Evolutionary conservation across 2,888 invertebrate genomes (phyloP).

Genomic region (Adelphocoris suturalis): DNA sequence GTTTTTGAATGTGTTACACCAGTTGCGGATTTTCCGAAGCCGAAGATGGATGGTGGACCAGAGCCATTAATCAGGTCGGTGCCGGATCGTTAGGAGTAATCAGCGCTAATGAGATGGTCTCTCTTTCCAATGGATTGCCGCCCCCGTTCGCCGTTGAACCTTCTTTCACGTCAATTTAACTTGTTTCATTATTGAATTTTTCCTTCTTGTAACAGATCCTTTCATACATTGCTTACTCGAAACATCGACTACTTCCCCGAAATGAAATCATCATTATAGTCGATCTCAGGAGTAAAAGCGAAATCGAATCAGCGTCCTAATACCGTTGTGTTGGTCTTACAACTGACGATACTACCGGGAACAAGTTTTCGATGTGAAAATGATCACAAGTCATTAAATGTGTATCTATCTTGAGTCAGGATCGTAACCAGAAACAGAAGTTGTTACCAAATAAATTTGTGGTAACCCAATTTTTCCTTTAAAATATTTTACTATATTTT

Average conservation of each 20-base stretch:
- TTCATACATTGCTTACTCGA: not conserved
- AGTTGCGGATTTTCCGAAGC: slow-evolving; percentile 24
- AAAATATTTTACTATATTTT: too few relatives aligned
- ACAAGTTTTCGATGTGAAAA: too few relatives aligned
- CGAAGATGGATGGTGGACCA: slow-evolving; percentile 30
- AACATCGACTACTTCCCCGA: not conserved
- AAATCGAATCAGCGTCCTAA: too few relatives aligned
- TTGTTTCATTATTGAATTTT: slow-evolving; percentile 18
- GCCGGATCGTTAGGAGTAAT: slow-evolving; percentile 32
- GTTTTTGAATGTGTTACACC: slow-evolving; percentile 27
- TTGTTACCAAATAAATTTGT: too few relatives aligned
- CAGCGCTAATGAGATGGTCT: slow-evolving; percentile 36
- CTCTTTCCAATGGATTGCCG: slow-evolving; percentile 25
- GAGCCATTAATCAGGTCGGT: slow-evolving; percentile 34
- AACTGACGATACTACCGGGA: too few relatives aligned
- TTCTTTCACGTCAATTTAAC: slow-evolving; percentile 8
- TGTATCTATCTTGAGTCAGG: too few relatives aligned
- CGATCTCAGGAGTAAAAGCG: too few relatives aligned
- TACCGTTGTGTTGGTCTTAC: too few relatives aligned
- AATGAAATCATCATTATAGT: not conserved
- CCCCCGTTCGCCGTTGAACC: not conserved
- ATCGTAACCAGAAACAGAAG: too few relatives aligned
- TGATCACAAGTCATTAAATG: too few relatives aligned
- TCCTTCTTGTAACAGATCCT: not conserved
- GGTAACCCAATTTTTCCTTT: too few relatives aligned